Evolutionary conservation across 2,888 invertebrate species (phyloP).

Genomic region (Drosophila glabriapex): DNA sequence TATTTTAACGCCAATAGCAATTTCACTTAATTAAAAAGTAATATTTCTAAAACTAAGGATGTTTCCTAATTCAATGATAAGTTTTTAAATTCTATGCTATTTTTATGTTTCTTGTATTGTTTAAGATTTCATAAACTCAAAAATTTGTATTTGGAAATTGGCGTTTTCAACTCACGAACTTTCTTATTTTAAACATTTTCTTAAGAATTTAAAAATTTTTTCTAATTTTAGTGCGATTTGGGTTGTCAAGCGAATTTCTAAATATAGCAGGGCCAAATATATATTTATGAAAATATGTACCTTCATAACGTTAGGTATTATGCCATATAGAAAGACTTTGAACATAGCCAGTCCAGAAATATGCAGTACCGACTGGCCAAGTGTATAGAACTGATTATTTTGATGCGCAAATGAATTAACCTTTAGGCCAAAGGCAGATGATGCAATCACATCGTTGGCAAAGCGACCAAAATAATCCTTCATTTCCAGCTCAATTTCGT

Average conservation of each 20-base stretch:
- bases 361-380: constrained; percentile 85
- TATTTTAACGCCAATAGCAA: neutral
- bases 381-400: constrained; percentile 87
- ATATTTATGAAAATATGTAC: constrained; percentile 43
- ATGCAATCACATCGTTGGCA: constrained; percentile 85
- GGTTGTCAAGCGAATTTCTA: neutral
- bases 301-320: constrained; percentile 71
- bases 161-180: neutral
- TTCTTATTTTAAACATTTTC: neutral
- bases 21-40: neutral
- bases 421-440: constrained; percentile 85
- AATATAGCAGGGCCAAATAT: neutral
- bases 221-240: neutral
- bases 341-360: constrained; percentile 70
- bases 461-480: constrained; percentile 82
- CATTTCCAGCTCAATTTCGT: constrained; percentile 77
- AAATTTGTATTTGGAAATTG: neutral
- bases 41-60: neutral
- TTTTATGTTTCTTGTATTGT: neutral
- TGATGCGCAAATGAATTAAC: constrained; percentile 86
- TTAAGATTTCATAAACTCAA: neutral
- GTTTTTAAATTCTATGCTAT: neutral
- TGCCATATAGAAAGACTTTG: constrained; percentile 65
- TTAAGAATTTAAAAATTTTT: neutral
- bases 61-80: neutral